These are phyloP conservation scores for Kryptopterus vitreolus DNA, from an alignment of 2,797 vertebrate genomes.

Conservation along the genomic window DNA sequence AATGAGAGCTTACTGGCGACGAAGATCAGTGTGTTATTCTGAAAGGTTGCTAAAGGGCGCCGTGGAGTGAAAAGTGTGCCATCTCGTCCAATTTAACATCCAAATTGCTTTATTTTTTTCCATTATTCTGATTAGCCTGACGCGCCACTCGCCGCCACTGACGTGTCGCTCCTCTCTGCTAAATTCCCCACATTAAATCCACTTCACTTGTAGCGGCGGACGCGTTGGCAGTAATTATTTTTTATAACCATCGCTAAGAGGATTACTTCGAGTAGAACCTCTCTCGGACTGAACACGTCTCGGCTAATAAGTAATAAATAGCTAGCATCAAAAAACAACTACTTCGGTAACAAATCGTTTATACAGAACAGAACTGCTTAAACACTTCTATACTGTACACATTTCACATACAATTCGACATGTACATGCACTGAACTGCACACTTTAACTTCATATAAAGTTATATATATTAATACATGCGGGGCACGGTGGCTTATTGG, in stretches of 20 bases:
- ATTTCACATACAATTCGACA: background rate
- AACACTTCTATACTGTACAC: background rate
- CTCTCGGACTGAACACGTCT: constrained; percentile 1
- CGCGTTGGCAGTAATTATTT: constrained; percentile 34
- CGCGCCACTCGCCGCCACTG: constrained; percentile 3
- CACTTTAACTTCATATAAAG: no score
- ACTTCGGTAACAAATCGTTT: background rate
- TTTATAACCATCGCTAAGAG: constrained; percentile 29
- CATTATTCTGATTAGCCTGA: constrained; percentile 38
- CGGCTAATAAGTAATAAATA: background rate
- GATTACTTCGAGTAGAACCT: constrained; percentile 20
- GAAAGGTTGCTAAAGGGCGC: constrained; percentile 32
- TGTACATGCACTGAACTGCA: no score
- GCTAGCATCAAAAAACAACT: background rate
- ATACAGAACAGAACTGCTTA: background rate
- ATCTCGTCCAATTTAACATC: constrained; percentile 24
- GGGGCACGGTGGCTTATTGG: no score
- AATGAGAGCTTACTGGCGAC: constrained; percentile 33
- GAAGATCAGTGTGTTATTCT: constrained; percentile 25
- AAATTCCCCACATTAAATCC: constrained; percentile 21
- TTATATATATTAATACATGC: no score
- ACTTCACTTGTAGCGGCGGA: background rate
- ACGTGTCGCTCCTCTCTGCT: constrained; percentile 9
- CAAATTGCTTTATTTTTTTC: constrained; percentile 39
- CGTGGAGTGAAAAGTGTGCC: constrained; percentile 33